phyloP scores from a whole-genome alignment of 2,113 vertebrate species.

The Orycteropus afer region DNA sequence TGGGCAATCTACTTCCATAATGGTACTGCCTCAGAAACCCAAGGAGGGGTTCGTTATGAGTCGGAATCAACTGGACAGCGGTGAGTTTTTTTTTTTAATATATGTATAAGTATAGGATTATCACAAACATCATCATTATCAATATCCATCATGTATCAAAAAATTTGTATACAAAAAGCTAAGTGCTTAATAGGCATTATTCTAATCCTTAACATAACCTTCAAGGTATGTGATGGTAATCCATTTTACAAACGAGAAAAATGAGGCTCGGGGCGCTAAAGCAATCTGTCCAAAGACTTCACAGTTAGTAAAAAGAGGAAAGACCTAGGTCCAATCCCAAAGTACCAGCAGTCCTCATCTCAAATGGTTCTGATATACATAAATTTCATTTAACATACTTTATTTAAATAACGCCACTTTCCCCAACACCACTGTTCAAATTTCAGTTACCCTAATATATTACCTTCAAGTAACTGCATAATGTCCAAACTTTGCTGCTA shows the following conservation, averaged over 20 bases:
- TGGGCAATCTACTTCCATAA: too few species aligned
- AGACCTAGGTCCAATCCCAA: neutral
- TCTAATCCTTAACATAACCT: neutral
- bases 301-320: neutral
- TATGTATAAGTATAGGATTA: neutral
- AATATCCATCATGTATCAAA: neutral
- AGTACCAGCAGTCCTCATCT: neutral
- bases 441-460: neutral
- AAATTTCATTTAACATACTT: constrained; percentile 1
- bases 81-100: too few species aligned
- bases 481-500: neutral
- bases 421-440: neutral
- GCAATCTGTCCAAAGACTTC: neutral
- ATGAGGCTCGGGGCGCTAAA: neutral
- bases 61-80: too few species aligned
- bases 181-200: neutral
- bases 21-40: too few species aligned
- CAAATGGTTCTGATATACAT: neutral
- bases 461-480: neutral
- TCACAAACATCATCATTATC: neutral
- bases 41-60: too few species aligned
- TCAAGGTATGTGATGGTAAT: neutral
- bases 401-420: neutral
- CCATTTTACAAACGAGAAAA: neutral
- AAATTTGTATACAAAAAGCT: neutral